Evolutionary conservation across 2,113 vertebrate genomes (phyloP).

Genomic region (Pristiophorus japonicus): DNA sequence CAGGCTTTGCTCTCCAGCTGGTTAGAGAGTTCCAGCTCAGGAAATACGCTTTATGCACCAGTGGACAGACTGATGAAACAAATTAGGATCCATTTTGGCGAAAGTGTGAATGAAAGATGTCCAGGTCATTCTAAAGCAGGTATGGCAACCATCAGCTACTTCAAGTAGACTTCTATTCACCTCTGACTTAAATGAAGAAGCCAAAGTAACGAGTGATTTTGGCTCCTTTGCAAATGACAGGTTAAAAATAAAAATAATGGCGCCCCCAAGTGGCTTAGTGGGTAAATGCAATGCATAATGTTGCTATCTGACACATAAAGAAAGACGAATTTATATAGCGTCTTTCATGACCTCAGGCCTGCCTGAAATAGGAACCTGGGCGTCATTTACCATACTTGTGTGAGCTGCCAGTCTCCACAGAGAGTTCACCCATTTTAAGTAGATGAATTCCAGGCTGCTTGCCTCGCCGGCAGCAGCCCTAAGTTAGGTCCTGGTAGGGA

Average conservation of each 20-base stretch:
- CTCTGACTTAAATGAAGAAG: not conserved
- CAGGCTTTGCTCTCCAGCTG: conserved; percentile 76
- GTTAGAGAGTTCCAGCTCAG: conserved; percentile 76
- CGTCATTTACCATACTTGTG: not conserved
- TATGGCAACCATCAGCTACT: conserved; percentile 44
- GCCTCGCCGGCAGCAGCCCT: not conserved
- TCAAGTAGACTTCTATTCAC: not conserved
- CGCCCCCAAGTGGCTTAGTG: not conserved
- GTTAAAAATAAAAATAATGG: not conserved
- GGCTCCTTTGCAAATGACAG: not conserved
- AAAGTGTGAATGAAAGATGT: conserved; percentile 65
- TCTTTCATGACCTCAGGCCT: no score
- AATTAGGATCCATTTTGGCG: conserved; percentile 65
- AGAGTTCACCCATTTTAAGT: not conserved
- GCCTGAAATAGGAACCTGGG: not conserved
- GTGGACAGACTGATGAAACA: conserved; percentile 74
- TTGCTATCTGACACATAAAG: not conserved
- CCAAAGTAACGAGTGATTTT: not conserved
- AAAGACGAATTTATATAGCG: not conserved
- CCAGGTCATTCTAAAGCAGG: conserved; percentile 73
- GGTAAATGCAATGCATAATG: not conserved
- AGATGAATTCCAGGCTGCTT: no score
- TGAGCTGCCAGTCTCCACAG: not conserved
- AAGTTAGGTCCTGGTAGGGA: not conserved
- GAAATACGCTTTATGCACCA: conserved; percentile 76